Evolutionary conservation across 1,140 invertebrate species (phyloP), one percentile per base, ranked within the genome.

Genomic region (Apis laboriosa): DNA sequence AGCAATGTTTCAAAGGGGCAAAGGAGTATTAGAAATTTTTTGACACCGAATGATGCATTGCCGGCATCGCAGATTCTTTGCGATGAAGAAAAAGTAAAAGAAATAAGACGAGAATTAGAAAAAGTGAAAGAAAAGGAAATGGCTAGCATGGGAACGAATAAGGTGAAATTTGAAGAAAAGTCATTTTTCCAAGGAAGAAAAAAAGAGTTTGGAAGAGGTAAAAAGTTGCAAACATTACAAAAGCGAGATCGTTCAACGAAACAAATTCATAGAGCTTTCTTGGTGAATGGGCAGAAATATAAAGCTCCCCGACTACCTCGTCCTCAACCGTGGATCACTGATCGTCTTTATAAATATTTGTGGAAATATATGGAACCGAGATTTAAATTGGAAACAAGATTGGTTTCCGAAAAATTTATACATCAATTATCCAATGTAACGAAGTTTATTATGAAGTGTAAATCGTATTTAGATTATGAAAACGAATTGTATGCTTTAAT

Each of bases 341-440:
- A 93, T 77, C 83, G 84, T 12, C 74, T 93, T 4, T 93, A 93
- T 24, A 85, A 84, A n/a, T 88, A 88, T 55, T 66, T 93, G 9
- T 92, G 90, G 92, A 90, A 91, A 19, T 13, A 61, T 1, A 86
- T 93, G 89, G 87, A 93, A 58, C 79, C 90, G 1, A 91, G 90
- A 58, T 92, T 83, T 58, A 77, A 86, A 9, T 1, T 85, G 0
- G 12, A 60, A 28, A 90, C 88, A 0, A 83, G 91, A 73, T 4
- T 91, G 4, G n/a, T 76, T 1, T 92, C 92, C 0, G 92, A 93
- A 67, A 88, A 90, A 24, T 90, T 93, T 51, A 60, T 93, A 1
- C 9, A 63, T 2, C 49, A 87, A 5, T 56, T 93, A 2, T 24
- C 83, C 0, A 58, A 87, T 4, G 12, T 84, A 28, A 86, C 84